Base-by-base conservation (phyloP, 2,113 vertebrate genomes). In the Odocoileus hemionus region DNA sequence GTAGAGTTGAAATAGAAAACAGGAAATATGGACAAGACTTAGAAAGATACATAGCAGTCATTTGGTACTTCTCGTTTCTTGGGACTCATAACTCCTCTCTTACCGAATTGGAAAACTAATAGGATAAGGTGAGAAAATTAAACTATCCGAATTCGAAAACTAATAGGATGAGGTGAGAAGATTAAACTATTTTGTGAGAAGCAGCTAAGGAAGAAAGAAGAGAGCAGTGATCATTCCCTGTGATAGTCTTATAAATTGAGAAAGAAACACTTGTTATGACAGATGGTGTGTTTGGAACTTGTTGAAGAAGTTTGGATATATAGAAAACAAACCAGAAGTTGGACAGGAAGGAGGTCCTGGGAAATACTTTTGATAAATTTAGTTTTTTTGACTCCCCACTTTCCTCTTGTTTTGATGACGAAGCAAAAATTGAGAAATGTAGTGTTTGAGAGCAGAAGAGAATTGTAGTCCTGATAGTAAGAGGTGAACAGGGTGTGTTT, bases 391-490 rank as follows among this genome's bases (percentile, higher is more conserved):
- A 43, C 6, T 90, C 6, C 6, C 89, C 89, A 92, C n/a, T 89
- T 95, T 97, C 88, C 33, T 93, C 57, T 79, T 95, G 64, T 97
- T 97, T 95, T 91, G 76, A 86, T 97, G 86, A 95, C n/a, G 64
- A 47, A 95, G 33, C 92, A 97, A 57, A 92, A 92, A 78, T 50
- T 89, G 82, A 70, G 92, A 94, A 89, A 25, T 57, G 26, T 82
- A 61, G 25, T 89, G 3, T 64, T 1, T 60, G 80, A 90, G 70
- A 91, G 61, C 50, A 74, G 86, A 61, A 93, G 79, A 94, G 50
- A 88, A 74, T 33, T 76, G 55, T 83, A 84, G 36, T 87, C n/a
- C 88, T 57, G 94, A 97, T 90, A 83, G 50, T 91, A 76, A 88
- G 54, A 82, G 50, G 21, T 82, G 78, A 93, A 85, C 43, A 26